Conservation (phyloP, 2,797 vertebrate genomes). For the Muscicapa comitata region DNA sequence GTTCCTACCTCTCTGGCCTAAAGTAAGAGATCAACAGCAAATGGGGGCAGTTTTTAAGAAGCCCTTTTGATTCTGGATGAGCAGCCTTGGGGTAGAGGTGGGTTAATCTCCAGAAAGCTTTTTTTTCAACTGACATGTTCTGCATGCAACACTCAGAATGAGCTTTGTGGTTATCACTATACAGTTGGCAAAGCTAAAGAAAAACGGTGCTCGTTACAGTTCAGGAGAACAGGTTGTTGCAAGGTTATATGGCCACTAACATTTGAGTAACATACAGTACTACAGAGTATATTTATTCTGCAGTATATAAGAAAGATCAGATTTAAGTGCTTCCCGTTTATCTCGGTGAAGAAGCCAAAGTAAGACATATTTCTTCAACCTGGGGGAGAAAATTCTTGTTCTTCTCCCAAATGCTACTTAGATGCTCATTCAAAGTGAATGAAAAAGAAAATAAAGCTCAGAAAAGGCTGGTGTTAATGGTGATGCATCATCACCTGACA, state of each 20-base stretch:
- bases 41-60: background rate
- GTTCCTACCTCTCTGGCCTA: background rate
- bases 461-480: background rate
- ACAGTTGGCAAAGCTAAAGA: background rate
- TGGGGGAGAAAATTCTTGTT: background rate
- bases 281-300: background rate
- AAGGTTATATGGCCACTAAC: background rate
- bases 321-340: background rate
- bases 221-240: background rate
- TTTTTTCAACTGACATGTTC: rapidly evolving
- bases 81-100: background rate
- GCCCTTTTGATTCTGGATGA: background rate
- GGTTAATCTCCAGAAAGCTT: background rate
- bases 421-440: background rate
- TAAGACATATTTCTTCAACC: background rate
- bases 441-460: background rate
- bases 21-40: background rate
- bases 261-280: background rate
- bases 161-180: background rate
- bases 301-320: background rate
- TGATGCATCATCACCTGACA: background rate
- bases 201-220: background rate
- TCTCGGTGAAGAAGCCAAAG: background rate
- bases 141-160: background rate
- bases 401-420: background rate